Evolutionary conservation across 53 echinoderm and acorn worm species (phyloP), one percentile per base, ranked within the genome.

Genomic region (Stichopus horrens): DNA sequence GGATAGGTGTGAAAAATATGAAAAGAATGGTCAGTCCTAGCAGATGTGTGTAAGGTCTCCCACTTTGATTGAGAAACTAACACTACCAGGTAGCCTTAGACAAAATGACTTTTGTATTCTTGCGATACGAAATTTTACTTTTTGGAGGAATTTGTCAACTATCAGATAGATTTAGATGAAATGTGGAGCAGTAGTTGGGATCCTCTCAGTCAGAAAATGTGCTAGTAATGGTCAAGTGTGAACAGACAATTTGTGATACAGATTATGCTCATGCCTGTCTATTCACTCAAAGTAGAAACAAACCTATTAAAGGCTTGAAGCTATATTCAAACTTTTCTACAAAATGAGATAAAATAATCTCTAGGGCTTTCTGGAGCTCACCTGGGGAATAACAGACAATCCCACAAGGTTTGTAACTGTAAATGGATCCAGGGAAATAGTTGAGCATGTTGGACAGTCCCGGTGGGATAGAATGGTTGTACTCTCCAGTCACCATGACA

Each of bases 351-450:
- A 1, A 37, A 37, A 37, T 37, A 37, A 37, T 37, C 37, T 37
- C 37, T 37, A 37, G 0, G 37, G 0, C 37, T 37, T 37, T 37
- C 37, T 37, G 37, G 52, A 13, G 21, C 73, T 89, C 83, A 94
- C 94, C 95, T 88, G 99, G 99, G 20, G 99, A 98, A 74, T 98
- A 98, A 88, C 99, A 98, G 23, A 98, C 99, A 75, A 98, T 98
- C 53, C 93, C 99, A 1, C 94, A 95, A 23, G 99, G 99, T 73
- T 98, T 98, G 88, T 94, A 98, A 56, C 89, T 66, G 59, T 92
- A 96, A 83, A 86, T 89, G 19, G 92, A 92, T 8, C 90, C 89
- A 4, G 95, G 95, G 83, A 98, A 98, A 86, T 95, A 90, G 86
- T 97, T 95, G 73, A 97, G 88, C 89, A 97, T 86, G 79, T 97